Evolutionary conservation across 2,888 invertebrate species (phyloP), one percentile per base, ranked within the genome.

Genomic region (Volucella inanis): DNA sequence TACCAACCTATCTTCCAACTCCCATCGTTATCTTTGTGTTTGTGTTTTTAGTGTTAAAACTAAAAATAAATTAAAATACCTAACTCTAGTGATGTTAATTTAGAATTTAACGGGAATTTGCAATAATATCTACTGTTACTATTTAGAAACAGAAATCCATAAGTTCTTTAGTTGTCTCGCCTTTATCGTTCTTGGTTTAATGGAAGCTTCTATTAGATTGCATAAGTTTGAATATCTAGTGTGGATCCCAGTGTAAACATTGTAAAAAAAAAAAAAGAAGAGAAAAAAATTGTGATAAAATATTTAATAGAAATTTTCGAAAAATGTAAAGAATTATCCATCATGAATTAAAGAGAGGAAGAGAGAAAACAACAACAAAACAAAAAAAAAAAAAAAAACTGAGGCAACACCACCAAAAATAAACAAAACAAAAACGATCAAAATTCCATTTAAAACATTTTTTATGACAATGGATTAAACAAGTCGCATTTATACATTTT

Each of bases 201-300:
- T 78, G 67, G 62, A 82, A 83, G 49, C 71, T 67, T 39, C 71
- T 59, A 64, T 59, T 31, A 62, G 52, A 77, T 78, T 83, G 72
- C 62, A 78, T 78, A 78, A 78, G 59, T 38, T 47, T 54, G 62
- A 54, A 43, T 41, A 41, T 39, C 62, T 62, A 79, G 68, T 52
- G 59, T 71, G 57, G 43, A 67, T 55, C 18, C 83, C 49, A 84
- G 70, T 80, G 80, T 65, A 68, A 84, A 84, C 74, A 70, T 78
- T 84, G 57, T 1, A 31, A 31, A 31, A 31, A 31, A 22, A 31
- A 31, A 31, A 31, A 31, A 31, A 22, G 3, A 22, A 3, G 3
- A 3, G 4, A 22, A 3, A 62, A 61, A 43, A 49, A 39, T 62
- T 76, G 81, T 79, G 83, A 84, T 75, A 64, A 31, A 6, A 31